Percentiles rank a stretch among this genome's conserved stretches.
phyloP scores from a whole-genome alignment of 2,797 vertebrate species.

The Channa striata region DNA sequence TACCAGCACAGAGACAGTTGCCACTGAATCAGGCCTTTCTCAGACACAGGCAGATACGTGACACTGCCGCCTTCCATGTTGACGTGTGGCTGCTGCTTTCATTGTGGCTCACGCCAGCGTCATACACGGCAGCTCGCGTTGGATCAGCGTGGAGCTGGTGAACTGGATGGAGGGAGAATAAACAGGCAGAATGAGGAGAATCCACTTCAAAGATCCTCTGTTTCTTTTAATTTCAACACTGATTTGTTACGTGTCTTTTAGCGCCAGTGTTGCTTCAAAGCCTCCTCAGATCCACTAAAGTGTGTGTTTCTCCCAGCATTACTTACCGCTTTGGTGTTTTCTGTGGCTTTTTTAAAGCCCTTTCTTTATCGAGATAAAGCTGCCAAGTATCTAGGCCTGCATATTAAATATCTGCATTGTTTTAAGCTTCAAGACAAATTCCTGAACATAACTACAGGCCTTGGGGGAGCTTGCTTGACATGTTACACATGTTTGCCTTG shows the following conservation, averaged over 20 bases:
- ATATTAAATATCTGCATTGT: conserved; percentile 26
- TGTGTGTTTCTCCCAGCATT: neutral
- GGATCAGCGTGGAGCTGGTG: neutral
- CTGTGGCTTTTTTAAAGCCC: conserved; percentile 12
- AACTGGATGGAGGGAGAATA: neutral
- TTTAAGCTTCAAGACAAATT: conserved; percentile 27
- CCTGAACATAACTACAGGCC: conserved; percentile 17
- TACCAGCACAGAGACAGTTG: too few species aligned
- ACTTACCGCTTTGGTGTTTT: conserved; percentile 17
- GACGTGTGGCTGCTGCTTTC: too few species aligned
- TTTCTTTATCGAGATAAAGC: conserved; percentile 12
- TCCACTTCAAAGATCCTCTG: conserved; percentile 13
- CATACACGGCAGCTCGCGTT: neutral
- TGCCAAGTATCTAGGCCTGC: conserved; percentile 19
- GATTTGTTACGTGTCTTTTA: conserved; percentile 24
- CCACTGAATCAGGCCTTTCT: too few species aligned
- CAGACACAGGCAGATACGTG: too few species aligned
- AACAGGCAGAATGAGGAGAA: conserved; percentile 6
- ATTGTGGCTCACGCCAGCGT: too few species aligned
- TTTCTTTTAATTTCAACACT: conserved; percentile 24
- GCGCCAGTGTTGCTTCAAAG: conserved; percentile 19
- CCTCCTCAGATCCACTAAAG: conserved; percentile 18
- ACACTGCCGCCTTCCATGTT: too few species aligned
- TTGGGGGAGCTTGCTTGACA: conserved; percentile 8
- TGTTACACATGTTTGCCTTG: conserved; percentile 35